Conservation (phyloP, 2,797 vertebrate species). For the Sebastes steindachneri region DNA sequence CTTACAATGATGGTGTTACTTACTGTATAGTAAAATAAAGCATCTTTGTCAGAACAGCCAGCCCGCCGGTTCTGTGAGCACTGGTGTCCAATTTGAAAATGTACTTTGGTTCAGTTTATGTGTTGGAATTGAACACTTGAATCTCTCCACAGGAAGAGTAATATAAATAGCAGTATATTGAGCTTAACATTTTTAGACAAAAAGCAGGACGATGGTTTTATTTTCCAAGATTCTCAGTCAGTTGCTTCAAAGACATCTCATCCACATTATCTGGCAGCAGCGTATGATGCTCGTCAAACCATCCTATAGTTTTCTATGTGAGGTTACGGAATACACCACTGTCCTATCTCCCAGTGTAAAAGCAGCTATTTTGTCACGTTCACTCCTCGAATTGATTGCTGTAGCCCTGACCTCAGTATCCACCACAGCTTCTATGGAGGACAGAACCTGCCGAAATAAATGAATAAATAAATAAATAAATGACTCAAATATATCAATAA, state of each 20-base stretch:
- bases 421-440: background rate
- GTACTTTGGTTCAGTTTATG: background rate
- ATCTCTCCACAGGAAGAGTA: background rate
- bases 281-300: background rate
- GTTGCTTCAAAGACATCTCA: background rate
- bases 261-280: background rate
- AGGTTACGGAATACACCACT: no score
- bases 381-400: no score
- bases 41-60: slow-evolving; percentile 48
- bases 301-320: no score
- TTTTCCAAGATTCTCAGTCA: background rate
- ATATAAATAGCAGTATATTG: background rate
- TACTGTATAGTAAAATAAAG: slow-evolving; percentile 55
- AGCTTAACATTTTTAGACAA: background rate
- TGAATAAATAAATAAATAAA: no score
- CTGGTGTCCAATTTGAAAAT: background rate
- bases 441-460: no score
- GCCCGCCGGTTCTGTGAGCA: background rate
- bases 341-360: background rate
- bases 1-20: slow-evolving; percentile 30
- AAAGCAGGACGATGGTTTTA: no score
- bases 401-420: background rate
- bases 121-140: background rate
- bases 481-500: no score
- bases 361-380: no score